phyloP scores from a whole-genome alignment of 2,113 vertebrate species.

The Semnornis frantzii region DNA sequence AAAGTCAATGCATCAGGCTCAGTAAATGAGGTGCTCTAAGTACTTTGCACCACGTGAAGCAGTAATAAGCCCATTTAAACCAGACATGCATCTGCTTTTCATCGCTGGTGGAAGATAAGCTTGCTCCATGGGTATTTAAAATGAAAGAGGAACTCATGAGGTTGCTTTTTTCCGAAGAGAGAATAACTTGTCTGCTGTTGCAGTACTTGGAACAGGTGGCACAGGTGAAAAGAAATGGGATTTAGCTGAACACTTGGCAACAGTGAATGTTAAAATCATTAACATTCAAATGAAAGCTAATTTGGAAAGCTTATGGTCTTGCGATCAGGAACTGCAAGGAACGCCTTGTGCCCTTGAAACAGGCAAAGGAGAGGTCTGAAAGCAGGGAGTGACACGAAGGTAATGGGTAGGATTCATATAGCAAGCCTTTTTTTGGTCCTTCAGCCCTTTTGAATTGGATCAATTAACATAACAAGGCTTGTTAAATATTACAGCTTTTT shows the following conservation, averaged over 20 bases:
- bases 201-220: background rate
- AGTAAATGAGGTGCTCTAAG: background rate
- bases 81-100: background rate
- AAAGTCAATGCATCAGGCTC: background rate
- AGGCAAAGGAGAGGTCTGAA: background rate
- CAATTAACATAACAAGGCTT: background rate
- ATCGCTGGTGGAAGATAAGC: background rate
- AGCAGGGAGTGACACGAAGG: background rate
- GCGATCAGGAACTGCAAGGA: background rate
- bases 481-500: background rate
- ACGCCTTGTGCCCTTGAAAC: background rate
- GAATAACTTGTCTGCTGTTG: background rate
- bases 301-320: background rate
- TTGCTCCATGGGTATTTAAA: background rate
- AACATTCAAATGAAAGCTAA: background rate
- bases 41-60: background rate
- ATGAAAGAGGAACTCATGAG: background rate
- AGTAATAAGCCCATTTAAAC: background rate
- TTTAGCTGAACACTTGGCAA: background rate
- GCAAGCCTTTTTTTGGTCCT: rapidly evolving
- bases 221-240: background rate
- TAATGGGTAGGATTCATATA: background rate
- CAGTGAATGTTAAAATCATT: background rate
- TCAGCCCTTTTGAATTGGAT: background rate
- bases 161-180: background rate